Evolutionary conservation across 2,113 vertebrate genomes (phyloP).

Genomic region (Dolichallabes microphthalmus): DNA sequence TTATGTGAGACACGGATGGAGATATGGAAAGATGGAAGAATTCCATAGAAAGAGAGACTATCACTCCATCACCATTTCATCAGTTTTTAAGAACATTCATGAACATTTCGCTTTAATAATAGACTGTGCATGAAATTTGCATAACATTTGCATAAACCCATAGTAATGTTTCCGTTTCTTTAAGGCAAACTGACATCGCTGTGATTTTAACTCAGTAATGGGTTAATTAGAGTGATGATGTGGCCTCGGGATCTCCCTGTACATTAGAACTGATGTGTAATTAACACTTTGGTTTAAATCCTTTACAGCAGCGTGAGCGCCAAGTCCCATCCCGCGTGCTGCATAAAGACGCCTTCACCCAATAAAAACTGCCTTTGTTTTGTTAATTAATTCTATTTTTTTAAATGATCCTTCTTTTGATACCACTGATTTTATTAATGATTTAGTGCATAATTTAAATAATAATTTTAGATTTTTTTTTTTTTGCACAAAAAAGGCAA

Average conservation of each 20-base stretch:
- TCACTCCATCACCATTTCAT: neutral
- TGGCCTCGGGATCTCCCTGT: neutral
- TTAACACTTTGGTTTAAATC: neutral
- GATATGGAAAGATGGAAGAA: neutral
- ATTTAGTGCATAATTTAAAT: no score
- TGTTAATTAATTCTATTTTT: no score
- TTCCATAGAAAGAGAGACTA: neutral
- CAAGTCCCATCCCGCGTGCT: neutral
- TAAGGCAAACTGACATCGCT: neutral
- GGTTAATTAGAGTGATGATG: neutral
- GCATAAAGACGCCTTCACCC: no score
- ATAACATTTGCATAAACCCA: slow-evolving; percentile 6
- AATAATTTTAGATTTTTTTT: no score
- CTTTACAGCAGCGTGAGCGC: neutral
- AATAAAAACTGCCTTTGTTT: no score
- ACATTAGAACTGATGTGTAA: neutral
- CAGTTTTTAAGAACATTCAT: neutral
- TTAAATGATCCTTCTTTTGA: no score
- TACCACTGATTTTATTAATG: no score
- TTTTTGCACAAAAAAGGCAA: no score
- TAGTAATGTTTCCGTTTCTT: neutral
- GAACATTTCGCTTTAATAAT: neutral
- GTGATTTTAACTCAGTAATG: slow-evolving; percentile 1
- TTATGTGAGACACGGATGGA: no score
- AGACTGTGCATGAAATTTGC: neutral